Conservation (phyloP, 2,113 vertebrate species). For the Microcebus jonahi region DNA sequence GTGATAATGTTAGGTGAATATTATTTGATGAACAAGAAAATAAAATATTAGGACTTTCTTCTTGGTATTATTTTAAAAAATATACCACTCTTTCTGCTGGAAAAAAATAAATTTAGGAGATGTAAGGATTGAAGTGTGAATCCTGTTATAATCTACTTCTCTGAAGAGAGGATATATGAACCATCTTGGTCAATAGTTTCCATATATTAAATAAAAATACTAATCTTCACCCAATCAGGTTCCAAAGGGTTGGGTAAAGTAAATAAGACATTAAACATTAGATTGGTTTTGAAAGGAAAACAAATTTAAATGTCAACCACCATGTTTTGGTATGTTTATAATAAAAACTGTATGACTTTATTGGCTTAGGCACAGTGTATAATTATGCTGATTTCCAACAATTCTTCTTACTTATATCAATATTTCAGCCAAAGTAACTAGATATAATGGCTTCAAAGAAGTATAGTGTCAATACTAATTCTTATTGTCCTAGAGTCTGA, state of each 20-base stretch:
- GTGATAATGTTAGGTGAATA: not conserved
- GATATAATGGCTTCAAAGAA: not conserved
- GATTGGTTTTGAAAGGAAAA: conserved; percentile 28
- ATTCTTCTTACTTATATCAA: not conserved
- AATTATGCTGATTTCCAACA: conserved; percentile 7
- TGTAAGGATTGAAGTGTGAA: not conserved
- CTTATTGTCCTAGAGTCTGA: not conserved
- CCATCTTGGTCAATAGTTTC: not conserved
- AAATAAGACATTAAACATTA: not conserved
- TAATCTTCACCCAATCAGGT: not conserved
- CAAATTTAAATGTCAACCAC: not conserved
- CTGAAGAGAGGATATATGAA: not conserved
- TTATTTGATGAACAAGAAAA: not conserved
- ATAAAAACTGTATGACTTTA: not conserved
- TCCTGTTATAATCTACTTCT: not conserved
- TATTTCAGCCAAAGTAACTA: not conserved
- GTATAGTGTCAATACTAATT: not conserved
- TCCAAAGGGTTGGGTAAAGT: not conserved
- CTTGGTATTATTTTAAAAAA: not conserved
- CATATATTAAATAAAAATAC: not conserved
- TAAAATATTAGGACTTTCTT: not conserved
- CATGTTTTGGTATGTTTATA: not conserved
- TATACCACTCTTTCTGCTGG: not conserved
- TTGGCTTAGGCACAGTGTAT: not conserved
- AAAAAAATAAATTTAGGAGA: not conserved